Conservation (phyloP, 2,797 vertebrate genomes). For the Pipistrellus pygmaeus region DNA sequence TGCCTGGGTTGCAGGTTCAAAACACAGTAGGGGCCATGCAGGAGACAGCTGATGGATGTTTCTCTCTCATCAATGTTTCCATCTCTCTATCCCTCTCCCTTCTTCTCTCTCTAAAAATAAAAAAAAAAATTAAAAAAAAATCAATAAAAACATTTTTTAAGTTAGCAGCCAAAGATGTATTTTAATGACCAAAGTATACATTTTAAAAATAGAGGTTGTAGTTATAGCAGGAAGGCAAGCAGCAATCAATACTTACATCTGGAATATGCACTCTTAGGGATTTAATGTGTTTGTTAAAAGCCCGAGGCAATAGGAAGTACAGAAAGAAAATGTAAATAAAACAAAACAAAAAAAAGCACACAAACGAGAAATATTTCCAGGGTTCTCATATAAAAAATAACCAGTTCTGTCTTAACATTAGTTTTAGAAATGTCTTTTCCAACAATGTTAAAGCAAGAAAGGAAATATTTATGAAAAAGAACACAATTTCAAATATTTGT, state of each 20-base stretch:
- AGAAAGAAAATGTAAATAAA: not conserved
- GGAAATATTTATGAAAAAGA: conserved; percentile 11
- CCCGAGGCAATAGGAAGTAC: conserved; percentile 28
- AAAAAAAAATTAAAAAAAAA: too few relatives aligned
- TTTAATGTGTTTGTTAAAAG: conserved; percentile 15
- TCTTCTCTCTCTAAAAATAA: too few relatives aligned
- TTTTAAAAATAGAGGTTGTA: conserved; percentile 6
- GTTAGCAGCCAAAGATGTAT: not conserved
- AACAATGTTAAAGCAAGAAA: conserved; percentile 40
- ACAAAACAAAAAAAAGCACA: not conserved
- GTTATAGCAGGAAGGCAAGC: conserved; percentile 10
- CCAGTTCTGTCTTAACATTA: conserved; percentile 14
- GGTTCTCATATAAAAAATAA: conserved; percentile 24
- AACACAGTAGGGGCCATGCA: too few relatives aligned
- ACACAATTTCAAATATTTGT: conserved; percentile 45
- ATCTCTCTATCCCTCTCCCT: too few relatives aligned
- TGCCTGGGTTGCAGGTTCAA: too few relatives aligned
- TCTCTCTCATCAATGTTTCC: too few relatives aligned
- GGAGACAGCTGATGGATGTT: too few relatives aligned
- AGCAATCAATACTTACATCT: conserved; percentile 13
- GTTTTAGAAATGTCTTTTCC: conserved; percentile 37
- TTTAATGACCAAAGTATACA: conserved; percentile 59
- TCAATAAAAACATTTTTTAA: not conserved
- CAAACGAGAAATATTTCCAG: not conserved
- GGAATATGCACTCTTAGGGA: not conserved